Evolutionary conservation across 1,140 invertebrate species (phyloP), one percentile per base, ranked within the genome.

Genomic region (Drosophila rhopaloa): DNA sequence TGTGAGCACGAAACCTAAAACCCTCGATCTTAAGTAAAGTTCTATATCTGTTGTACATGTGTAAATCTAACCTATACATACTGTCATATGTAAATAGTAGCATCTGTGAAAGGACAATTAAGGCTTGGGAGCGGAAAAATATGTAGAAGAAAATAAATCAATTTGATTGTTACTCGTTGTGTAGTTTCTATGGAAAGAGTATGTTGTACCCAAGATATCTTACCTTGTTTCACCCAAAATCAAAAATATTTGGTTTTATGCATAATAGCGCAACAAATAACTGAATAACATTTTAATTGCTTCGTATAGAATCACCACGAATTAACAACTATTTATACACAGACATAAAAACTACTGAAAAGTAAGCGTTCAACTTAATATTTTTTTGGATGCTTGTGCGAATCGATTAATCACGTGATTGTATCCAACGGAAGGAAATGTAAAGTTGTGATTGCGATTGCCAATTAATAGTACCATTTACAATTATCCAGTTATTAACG

Each of bases 201-300:
- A 24, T 24, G 2, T 24, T 24, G 24, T 24, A 3, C 24, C 24
- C 24, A 24, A 24, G 24, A 8, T 32, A 32, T 32, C 44, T 51
- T 41, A 51, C 37, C 58, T 16, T 16, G 7, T 5, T 0, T 27
- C 37, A 11, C 2, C 4, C 10, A 16, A 14, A 51, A 43, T 27
- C n/a, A 16, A 14, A n/a, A 37, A 67, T 19, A 16, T 16, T 24
- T 1, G 8, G 7, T 4, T 6, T 7, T 32, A 55, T 10, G 6
- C 16, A 10, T 55, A 11, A 32, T 11, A 14, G 72, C 40, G 72
- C 57, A 75, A 74, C 72, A 62, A 75, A 75, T 55, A 76, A 74
- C 72, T 76, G 59, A 75, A 75, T 65, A 76, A 76, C 72, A 57
- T 46, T 76, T 75, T 76, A 76, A 65, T 76, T 56, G 59, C 71